Percentiles rank a stretch among this genome's conserved stretches.
Conservation (phyloP, 2,797 vertebrate species). For the Spinus pinus region DNA sequence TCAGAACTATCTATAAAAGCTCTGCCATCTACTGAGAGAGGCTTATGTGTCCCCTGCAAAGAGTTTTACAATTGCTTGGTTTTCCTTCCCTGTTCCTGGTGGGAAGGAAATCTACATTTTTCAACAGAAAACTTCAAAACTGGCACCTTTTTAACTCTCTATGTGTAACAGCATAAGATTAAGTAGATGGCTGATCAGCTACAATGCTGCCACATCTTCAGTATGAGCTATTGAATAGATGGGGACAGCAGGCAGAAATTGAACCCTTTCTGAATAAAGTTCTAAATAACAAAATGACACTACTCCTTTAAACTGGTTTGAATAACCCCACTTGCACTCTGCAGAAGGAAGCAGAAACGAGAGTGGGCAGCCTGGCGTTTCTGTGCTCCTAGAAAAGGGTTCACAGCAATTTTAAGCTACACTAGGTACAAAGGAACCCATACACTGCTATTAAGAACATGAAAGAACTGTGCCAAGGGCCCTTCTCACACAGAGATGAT, state of each 20-base stretch:
- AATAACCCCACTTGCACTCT: background rate
- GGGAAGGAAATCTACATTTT: background rate
- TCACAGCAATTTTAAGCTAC: background rate
- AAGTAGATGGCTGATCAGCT: background rate
- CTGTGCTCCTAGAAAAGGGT: background rate
- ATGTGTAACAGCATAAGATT: background rate
- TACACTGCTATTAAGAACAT: background rate
- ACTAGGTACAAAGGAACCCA: background rate
- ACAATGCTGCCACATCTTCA: background rate
- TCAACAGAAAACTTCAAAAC: background rate
- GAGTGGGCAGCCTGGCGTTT: background rate
- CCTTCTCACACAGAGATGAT: background rate
- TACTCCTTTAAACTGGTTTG: background rate
- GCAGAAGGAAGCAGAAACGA: background rate
- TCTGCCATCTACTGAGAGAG: background rate
- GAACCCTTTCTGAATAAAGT: background rate
- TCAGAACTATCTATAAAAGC: background rate
- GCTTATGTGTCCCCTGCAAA: background rate
- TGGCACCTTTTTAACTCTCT: background rate
- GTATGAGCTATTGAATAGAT: fast-evolving
- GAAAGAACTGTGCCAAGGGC: background rate
- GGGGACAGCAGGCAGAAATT: background rate
- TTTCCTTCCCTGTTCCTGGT: background rate
- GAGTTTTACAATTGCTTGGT: background rate
- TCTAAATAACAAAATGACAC: background rate